phyloP scores from a whole-genome alignment of 2,113 vertebrate genomes.

The Prionailurus viverrinus region DNA sequence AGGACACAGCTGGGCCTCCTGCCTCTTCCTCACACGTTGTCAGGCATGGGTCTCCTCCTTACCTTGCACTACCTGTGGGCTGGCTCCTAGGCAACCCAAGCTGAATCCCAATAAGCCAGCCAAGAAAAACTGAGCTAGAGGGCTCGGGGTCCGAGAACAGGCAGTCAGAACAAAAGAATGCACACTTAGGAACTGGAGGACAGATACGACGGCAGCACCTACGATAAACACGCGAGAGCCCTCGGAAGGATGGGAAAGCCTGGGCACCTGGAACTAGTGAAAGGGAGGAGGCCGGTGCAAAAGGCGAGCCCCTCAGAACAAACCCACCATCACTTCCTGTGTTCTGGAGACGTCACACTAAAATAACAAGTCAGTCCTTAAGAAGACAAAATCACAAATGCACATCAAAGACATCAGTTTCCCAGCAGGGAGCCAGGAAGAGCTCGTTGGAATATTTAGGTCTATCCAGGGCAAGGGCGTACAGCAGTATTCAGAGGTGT shows the following conservation, averaged over 20 bases:
- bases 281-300: neutral
- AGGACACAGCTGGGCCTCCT: neutral
- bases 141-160: neutral
- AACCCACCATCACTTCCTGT: neutral
- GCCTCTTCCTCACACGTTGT: neutral
- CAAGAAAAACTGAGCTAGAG: neutral
- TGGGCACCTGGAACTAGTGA: fast-evolving
- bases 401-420: neutral
- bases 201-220: fast-evolving
- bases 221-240: fast-evolving
- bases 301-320: neutral
- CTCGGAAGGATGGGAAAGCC: fast-evolving
- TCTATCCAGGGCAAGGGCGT: fast-evolving
- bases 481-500: fast-evolving
- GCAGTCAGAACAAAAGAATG: neutral
- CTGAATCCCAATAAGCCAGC: neutral
- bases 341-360: neutral
- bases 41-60: neutral
- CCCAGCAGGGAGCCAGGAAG: neutral
- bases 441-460: fast-evolving
- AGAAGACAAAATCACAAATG: neutral
- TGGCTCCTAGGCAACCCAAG: neutral
- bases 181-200: fast-evolving
- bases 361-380: neutral
- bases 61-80: neutral